Conservation (phyloP, 1,140 invertebrate species). For the Brachionus calyciflorus region DNA sequence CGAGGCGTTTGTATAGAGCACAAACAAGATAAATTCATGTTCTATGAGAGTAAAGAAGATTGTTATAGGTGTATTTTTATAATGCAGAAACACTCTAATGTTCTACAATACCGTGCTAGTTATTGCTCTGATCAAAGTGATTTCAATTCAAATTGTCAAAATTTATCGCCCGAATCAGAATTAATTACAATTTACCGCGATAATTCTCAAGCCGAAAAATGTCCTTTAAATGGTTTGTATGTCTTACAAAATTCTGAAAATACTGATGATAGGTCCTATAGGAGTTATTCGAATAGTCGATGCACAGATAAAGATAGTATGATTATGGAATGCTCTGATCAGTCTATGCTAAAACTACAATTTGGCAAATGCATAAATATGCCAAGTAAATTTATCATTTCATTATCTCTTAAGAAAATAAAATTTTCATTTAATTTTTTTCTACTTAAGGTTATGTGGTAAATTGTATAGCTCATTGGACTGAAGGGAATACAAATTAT, state of each 20-base stretch:
- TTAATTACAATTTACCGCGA: conserved; percentile 19
- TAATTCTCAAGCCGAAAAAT: background rate
- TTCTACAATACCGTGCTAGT: conserved; percentile 34
- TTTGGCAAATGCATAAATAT: conserved; percentile 33
- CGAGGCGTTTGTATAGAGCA: conserved; percentile 21
- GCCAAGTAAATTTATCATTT: conserved; percentile 43
- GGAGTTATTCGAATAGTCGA: background rate
- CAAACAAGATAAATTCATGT: conserved; percentile 33
- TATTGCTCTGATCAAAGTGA: conserved; percentile 12
- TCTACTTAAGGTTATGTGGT: conserved; percentile 28
- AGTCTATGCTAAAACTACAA: conserved; percentile 38
- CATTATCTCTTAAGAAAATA: no score
- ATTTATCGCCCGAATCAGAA: conserved; percentile 44
- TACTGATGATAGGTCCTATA: background rate
- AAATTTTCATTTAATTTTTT: no score
- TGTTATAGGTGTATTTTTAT: conserved; percentile 44
- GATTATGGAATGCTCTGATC: conserved; percentile 30
- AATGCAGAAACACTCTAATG: conserved; percentile 42
- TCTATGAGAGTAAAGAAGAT: conserved; percentile 7
- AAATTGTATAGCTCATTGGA: conserved; percentile 41
- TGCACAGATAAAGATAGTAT: background rate
- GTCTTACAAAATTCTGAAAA: background rate
- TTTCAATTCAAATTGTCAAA: conserved; percentile 36
- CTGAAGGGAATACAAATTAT: conserved; percentile 31
- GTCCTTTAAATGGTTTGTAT: conserved; percentile 22